Evolutionary conservation across 92 coral and sea anemone genomes (phyloP), one percentile per base, ranked within the genome.

Genomic region (Porites cylindrica): DNA sequence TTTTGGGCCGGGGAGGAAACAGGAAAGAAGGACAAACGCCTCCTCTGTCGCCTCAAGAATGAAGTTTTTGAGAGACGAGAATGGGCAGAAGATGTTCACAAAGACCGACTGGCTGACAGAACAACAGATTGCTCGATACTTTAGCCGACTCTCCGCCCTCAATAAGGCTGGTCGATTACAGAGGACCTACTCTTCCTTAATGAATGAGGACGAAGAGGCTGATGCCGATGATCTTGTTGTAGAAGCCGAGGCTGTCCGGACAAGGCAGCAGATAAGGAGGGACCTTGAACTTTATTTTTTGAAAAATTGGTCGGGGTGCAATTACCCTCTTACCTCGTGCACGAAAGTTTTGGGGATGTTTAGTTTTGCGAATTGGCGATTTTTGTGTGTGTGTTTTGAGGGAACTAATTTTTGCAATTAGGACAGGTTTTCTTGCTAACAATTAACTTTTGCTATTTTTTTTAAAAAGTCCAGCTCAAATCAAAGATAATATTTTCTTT

Each of bases 1-100:
- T 84, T 90, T 29, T 66, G 75, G 71, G 72, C 80, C 14, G 78
- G 90, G 24, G 86, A 89, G 82, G 90, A 90, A 65, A 85, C 68
- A 11, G 93, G 82, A 10, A 84, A 70, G 60, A 89, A 89, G 76
- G 82, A n/a, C 89, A 72, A 89, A 26, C 63, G 85, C 85, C 18
- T 38, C 79, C 51, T 79, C 77, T 13, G 75, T 89, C 23, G 78
- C 87, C 24, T 66, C 74, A 14, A 59, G 79, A 56, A 82, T 88
- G 82, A 88, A 66, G 72, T 56, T 51, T 23, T 52, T 52, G 26
- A 64, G 85, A 38, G 62, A 52, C 52, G 74, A 80, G 13, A 54
- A 10, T 1, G 85, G 85, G 26, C 69, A 80, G 58, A 80, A 64
- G 76, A 47, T 80, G 59, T 80, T 66, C 51, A 23, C 26, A 23